phyloP scores from a whole-genome alignment of 2,888 invertebrate genomes.

The Pristionchus arcanus region DNA sequence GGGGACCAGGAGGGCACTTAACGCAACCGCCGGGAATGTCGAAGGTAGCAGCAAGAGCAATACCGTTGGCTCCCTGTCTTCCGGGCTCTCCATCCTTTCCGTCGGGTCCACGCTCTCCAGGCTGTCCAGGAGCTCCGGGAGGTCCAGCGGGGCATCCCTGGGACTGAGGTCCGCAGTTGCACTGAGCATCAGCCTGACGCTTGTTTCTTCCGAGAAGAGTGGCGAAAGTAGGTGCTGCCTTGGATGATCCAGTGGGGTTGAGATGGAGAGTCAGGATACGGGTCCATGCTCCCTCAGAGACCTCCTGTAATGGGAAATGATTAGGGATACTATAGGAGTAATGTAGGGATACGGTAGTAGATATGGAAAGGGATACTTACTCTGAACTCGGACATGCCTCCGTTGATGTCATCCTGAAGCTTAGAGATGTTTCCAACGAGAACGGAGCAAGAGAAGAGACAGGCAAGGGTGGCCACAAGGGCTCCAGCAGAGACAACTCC shows the following conservation, averaged over 20 bases:
- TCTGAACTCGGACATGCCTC: constrained; percentile 67
- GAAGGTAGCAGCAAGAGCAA: constrained; percentile 68
- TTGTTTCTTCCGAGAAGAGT: constrained; percentile 67
- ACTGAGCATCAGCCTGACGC: constrained; percentile 66
- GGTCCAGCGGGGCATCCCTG: constrained; percentile 71
- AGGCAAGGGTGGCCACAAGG: constrained; percentile 61
- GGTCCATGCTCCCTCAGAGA: constrained; percentile 68
- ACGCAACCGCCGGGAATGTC: constrained; percentile 73
- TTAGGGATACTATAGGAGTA: not conserved
- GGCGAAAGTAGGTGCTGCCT: constrained; percentile 64
- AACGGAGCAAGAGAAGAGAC: constrained; percentile 61
- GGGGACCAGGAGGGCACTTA: constrained; percentile 66
- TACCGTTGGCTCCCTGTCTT: constrained; percentile 68
- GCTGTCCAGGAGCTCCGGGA: constrained; percentile 70
- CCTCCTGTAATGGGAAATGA: constrained; percentile 57
- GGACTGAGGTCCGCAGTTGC: constrained; percentile 70
- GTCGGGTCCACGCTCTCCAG: constrained; percentile 65
- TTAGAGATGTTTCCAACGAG: constrained; percentile 65
- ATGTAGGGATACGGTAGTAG: not conserved
- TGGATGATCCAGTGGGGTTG: constrained; percentile 64
- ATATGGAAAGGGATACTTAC: constrained; percentile 56
- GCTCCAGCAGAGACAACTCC: constrained; percentile 64
- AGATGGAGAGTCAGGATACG: constrained; percentile 66
- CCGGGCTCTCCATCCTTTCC: constrained; percentile 70
- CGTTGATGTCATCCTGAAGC: constrained; percentile 64